Evolutionary conservation across 2,797 vertebrate species (phyloP), one percentile per base, ranked within the genome.

Genomic region (Pampus argenteus): DNA sequence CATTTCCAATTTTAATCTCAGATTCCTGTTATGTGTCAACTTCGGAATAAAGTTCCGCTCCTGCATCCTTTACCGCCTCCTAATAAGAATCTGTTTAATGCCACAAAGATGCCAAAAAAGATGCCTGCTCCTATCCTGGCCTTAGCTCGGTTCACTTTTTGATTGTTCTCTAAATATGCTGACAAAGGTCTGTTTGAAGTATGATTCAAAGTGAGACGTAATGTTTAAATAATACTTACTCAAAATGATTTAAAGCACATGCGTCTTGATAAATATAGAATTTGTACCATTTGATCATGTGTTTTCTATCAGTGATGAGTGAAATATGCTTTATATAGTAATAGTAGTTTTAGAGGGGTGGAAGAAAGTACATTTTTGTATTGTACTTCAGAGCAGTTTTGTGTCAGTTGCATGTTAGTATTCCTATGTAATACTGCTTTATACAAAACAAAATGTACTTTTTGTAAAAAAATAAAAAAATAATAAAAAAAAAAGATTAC

Each of bases 1-100:
- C 88, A 92, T 93, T 93, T 92, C 84, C 90, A 91, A 85, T 88
- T 91, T 91, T 90, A 89, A 90, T 93, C 90, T 90, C 77, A 86
- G 84, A 90, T 86, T 91, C 72, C 31, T 89, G 88, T 80, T 75
- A 90, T 83, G 86, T 93, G 90, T 92, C 88, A 87, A 67, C 83
- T 87, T 88, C 65, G 75, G 87, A 92, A 88, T 85, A 82, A 85
- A 85, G 80, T 90, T 85, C 76, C 63, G 47, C 83, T 84, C 73
- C 75, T 68, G 55, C 47, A 69, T 73, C 25, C 56, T 71, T 71
- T 26, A 57, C 65, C 81, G 66, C 71, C 81, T 74, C 72, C 72
- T 88, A 83, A 79, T 71, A 85, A 71, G 79, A 91, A 84, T 91
- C 88, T 91, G 82, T 87, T 86, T 68, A 69, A 78, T 74, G 61